Evolutionary conservation across 2,797 vertebrate species (phyloP).

Genomic region (Sebastes reedi): DNA sequence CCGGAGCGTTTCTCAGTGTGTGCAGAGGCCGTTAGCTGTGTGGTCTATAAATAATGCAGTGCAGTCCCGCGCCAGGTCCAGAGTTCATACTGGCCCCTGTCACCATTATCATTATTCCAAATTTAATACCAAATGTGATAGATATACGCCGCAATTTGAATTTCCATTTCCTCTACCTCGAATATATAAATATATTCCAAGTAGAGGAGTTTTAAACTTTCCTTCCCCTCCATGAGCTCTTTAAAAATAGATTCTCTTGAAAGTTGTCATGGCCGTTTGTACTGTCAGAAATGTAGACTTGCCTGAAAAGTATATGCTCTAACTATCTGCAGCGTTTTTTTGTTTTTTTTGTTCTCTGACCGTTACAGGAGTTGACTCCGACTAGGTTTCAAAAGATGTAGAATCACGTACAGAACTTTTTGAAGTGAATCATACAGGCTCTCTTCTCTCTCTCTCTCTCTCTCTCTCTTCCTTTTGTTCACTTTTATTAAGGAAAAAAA

Average conservation of each 20-base stretch:
- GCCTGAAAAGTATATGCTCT: slow-evolving; percentile 13
- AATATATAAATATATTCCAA: slow-evolving; percentile 7
- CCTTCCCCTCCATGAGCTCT: background rate
- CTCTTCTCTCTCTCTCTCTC: background rate
- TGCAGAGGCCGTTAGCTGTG: background rate
- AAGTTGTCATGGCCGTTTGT: slow-evolving; percentile 28
- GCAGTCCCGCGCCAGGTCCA: slow-evolving; percentile 20
- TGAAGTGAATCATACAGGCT: background rate
- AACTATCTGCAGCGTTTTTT: slow-evolving; percentile 24
- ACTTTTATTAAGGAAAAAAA: background rate
- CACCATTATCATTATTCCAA: slow-evolving; percentile 48
- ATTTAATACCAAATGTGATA: slow-evolving; percentile 36
- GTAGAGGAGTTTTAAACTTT: background rate
- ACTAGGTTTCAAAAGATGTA: background rate
- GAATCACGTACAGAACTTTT: background rate
- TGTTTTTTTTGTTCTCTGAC: background rate
- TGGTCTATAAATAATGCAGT: slow-evolving; percentile 48
- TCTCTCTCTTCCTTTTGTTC: background rate
- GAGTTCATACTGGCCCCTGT: slow-evolving; percentile 33
- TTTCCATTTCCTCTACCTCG: slow-evolving; percentile 49
- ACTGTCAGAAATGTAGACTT: slow-evolving; percentile 23
- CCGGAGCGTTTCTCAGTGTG: background rate
- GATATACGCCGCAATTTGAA: slow-evolving; percentile 35
- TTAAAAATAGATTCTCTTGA: slow-evolving; percentile 41
- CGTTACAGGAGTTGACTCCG: background rate